Evolutionary conservation across 2,888 invertebrate genomes (phyloP).

Genomic region (Thecocarcelia acutangulata): DNA sequence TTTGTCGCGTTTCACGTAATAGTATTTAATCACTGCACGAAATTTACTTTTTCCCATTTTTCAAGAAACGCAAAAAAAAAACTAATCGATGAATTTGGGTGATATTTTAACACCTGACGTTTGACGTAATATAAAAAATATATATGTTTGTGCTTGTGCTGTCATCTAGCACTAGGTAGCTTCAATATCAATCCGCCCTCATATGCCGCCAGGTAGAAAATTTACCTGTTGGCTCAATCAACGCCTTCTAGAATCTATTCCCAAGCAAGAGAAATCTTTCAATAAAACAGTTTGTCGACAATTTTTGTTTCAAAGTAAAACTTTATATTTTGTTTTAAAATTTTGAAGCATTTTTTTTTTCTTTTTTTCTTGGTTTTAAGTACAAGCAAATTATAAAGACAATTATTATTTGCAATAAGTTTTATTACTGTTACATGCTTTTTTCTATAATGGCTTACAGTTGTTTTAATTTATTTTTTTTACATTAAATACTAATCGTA

Average conservation of each 20-base stretch:
- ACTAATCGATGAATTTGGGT: too few relatives aligned
- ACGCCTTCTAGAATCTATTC: too few relatives aligned
- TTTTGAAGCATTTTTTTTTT: constrained; percentile 58
- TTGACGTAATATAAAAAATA: too few relatives aligned
- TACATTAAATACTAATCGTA: constrained; percentile 54
- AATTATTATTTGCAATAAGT: constrained; percentile 23
- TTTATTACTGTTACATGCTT: constrained; percentile 9
- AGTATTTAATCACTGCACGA: too few relatives aligned
- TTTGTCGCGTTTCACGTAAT: too few relatives aligned
- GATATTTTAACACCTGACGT: too few relatives aligned
- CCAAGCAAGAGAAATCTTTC: constrained; percentile 15
- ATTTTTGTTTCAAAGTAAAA: constrained; percentile 54
- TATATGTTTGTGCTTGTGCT: too few relatives aligned
- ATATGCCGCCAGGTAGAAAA: too few relatives aligned
- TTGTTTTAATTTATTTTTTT: constrained; percentile 14
- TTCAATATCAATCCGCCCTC: too few relatives aligned
- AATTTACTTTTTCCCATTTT: too few relatives aligned
- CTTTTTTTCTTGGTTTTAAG: constrained; percentile 39
- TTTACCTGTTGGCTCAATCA: not conserved
- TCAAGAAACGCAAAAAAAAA: too few relatives aligned
- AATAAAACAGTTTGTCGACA: constrained; percentile 56
- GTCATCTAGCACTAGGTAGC: too few relatives aligned
- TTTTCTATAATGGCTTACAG: constrained; percentile 50
- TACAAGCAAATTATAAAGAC: constrained; percentile 66
- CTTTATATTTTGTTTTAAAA: constrained; percentile 59